Evolutionary conservation across 1,140 invertebrate genomes (phyloP), one percentile per base, ranked within the genome.

Genomic region (Drosophila funebris): DNA sequence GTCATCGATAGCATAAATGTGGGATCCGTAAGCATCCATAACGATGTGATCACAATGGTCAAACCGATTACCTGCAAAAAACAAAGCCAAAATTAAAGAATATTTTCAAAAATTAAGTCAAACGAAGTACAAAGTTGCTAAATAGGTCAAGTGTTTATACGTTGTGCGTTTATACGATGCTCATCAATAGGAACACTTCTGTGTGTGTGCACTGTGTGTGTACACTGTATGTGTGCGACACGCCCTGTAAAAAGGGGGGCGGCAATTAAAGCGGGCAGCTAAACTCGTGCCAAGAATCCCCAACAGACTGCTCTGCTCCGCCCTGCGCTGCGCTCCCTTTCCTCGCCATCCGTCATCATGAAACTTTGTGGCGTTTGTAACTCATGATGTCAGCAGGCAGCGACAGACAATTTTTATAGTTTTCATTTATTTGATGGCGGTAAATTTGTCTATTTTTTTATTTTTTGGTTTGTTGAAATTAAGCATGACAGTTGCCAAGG

Each of bases 21-120:
- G 41, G 95, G 94, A 76, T 97, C 96, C 6, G 95, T 92, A 27
- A 97, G 92, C 92, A 97, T 94, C 94, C 96, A 97, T 91, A 96
- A 92, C 56, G 96, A 94, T 0, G 95, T 90, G 9, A 93, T 93
- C 29, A 95, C 93, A 36, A 95, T 93, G 5, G 94, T 93, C 22
- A 97, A 87, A 22, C 96, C 96, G 61, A 95, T 93, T 22, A 95
- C 92, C 96, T 97, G 93, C 9, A 94, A 94, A 80, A 70, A n/a
- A n/a, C n/a, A n/a, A n/a, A n/a, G n/a, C n/a, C 82, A 74, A 91
- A 79, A 37, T 43, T 48, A 36, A 53, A 29, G 3, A 6, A 7
- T 11, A 20, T 20, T 57, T 41, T 4, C 1, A 66, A 50, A 66
- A 50, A 61, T 33, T 27, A 20, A 22, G 33, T 29, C 24, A 64